A percentile compares a stretch with the other conserved stretches of the same genome.
These are phyloP conservation scores for Schizaphis graminum DNA, from an alignment of 2,888 invertebrate genomes.

Conservation along the genomic window DNA sequence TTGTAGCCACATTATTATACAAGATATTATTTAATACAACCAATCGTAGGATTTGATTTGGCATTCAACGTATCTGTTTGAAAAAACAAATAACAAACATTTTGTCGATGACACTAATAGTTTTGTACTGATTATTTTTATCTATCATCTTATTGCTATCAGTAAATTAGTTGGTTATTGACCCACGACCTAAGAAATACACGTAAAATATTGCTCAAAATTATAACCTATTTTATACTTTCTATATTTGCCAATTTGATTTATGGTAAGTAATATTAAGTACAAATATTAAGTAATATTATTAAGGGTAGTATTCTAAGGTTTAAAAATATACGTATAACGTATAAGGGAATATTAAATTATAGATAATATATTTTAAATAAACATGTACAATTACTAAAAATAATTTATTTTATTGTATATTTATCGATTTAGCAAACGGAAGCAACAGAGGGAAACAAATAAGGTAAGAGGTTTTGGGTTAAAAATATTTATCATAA, in stretches of 20 bases:
- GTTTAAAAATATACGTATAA: not conserved
- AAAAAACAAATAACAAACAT: not conserved
- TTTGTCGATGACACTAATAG: not conserved
- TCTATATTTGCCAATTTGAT: not conserved
- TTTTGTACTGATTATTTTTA: not conserved
- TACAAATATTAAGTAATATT: not conserved
- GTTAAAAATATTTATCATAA: too few species aligned
- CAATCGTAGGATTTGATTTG: not conserved
- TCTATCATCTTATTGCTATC: not conserved
- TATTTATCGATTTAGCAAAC: not conserved
- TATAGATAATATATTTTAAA: too few species aligned
- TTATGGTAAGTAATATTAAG: not conserved
- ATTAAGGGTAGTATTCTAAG: not conserved
- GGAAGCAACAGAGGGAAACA: not conserved
- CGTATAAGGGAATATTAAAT: not conserved
- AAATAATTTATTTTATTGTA: not conserved
- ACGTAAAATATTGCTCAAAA: not conserved
- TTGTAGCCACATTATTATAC: not conserved
- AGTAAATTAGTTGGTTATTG: not conserved
- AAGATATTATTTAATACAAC: not conserved
- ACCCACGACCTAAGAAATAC: not conserved
- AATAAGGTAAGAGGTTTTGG: too few species aligned
- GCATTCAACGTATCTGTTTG: not conserved
- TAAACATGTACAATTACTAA: not conserved
- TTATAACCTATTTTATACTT: not conserved